phyloP scores from a whole-genome alignment of 2,888 invertebrate species.

The Drosophila percnosoma region DNA sequence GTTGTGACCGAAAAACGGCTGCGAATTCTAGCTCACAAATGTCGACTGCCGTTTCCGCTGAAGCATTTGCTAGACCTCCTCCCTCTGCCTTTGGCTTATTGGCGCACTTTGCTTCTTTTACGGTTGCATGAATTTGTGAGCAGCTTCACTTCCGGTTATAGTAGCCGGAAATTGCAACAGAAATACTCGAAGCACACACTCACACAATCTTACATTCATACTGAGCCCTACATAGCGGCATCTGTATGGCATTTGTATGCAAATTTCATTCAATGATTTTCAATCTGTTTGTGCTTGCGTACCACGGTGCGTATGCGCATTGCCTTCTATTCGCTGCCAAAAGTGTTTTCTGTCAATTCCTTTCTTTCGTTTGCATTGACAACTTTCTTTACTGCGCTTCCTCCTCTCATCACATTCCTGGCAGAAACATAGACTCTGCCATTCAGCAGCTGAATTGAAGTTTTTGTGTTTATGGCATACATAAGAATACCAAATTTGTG shows the following conservation, averaged over 20 bases:
- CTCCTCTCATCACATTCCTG: constrained; percentile 6
- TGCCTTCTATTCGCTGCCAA: constrained; percentile 30
- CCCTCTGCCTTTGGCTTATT: constrained; percentile 52
- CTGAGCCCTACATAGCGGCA: constrained; percentile 32
- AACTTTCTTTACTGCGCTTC: not conserved
- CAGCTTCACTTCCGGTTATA: constrained; percentile 72
- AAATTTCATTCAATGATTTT: constrained; percentile 67
- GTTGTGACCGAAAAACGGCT: constrained; percentile 27
- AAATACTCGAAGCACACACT: constrained; percentile 45
- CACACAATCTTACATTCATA: constrained; percentile 14
- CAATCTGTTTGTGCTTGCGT: constrained; percentile 51
- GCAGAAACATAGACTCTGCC: constrained; percentile 5
- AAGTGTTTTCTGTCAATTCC: constrained; percentile 29
- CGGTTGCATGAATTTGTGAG: constrained; percentile 76
- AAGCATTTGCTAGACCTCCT: not conserved
- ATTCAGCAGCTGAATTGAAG: constrained; percentile 25
- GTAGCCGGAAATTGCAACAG: constrained; percentile 75
- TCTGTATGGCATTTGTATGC: constrained; percentile 72
- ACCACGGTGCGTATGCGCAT: constrained; percentile 46
- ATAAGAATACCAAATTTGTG: constrained; percentile 61
- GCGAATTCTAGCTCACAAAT: constrained; percentile 11
- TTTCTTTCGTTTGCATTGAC: constrained; percentile 42
- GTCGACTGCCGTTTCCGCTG: constrained; percentile 25
- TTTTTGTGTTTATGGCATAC: constrained; percentile 47
- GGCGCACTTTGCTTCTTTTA: constrained; percentile 74